Evolutionary conservation across 1,140 invertebrate genomes (phyloP).

Genomic region (Dendroctonus valens): DNA sequence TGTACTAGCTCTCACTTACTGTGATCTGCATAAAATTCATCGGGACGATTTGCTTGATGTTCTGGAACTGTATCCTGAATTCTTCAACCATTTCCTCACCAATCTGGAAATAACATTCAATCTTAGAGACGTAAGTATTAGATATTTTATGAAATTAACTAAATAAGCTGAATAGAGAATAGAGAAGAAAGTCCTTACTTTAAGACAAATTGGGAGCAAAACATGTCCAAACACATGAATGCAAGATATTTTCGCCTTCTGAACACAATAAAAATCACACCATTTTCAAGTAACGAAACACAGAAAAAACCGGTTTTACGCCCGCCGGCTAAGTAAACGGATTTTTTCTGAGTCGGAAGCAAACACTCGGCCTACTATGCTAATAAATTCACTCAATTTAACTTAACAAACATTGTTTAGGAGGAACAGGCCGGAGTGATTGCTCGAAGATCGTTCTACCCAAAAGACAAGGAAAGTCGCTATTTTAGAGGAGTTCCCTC

Average conservation of each 20-base stretch:
- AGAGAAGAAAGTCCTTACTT: no score
- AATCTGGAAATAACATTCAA: constrained; percentile 97
- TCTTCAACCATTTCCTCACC: constrained; percentile 85
- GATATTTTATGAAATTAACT: background rate
- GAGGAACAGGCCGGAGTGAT: constrained; percentile 70
- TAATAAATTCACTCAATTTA: background rate
- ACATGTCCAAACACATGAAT: no score
- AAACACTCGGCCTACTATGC: background rate
- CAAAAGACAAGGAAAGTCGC: constrained; percentile 46
- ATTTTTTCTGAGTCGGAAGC: no score
- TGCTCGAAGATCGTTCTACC: constrained; percentile 51
- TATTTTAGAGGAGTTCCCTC: constrained; percentile 46
- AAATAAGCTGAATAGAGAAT: no score
- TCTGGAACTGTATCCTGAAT: constrained; percentile 96
- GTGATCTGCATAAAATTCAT: constrained; percentile 97
- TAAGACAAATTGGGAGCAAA: no score
- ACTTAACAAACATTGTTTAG: constrained; percentile 47
- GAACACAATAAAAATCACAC: no score
- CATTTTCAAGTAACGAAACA: no score
- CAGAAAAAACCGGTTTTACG: no score
- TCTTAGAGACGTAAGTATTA: constrained; percentile 83
- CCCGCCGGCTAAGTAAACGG: no score
- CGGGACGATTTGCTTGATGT: constrained; percentile 96
- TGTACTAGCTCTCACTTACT: constrained; percentile 98
- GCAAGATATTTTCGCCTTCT: no score